Evolutionary conservation across 1,140 invertebrate species (phyloP).

Genomic region (Acromyrmex heyeri): DNA sequence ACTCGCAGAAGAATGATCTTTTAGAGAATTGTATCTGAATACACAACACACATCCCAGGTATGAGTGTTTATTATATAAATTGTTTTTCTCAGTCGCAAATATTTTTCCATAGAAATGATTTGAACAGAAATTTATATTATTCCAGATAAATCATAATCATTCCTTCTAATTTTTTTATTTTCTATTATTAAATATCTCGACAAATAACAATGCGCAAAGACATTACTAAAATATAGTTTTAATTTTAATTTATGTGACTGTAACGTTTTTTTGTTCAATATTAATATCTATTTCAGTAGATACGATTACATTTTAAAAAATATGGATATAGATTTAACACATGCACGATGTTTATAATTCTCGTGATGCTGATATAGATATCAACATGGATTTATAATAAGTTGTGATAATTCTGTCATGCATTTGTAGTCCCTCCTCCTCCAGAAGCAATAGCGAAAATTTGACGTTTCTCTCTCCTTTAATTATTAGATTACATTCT

Average conservation of each 20-base stretch:
- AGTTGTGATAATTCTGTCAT: no score
- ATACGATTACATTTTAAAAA: neutral
- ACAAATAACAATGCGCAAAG: neutral
- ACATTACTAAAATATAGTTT: neutral
- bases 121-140: neutral
- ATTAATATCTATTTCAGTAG: neutral
- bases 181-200: neutral
- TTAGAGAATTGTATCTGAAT: neutral
- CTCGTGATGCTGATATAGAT: no score
- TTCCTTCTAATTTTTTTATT: neutral
- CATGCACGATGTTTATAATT: no score
- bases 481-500: no score
- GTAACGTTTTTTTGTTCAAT: neutral
- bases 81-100: neutral
- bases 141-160: neutral
- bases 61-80: neutral
- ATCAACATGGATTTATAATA: no score
- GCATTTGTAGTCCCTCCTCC: no score
- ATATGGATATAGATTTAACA: no score
- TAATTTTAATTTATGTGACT: constrained; percentile 9
- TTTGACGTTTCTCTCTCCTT: no score
- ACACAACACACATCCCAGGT: neutral
- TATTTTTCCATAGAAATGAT: neutral
- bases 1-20: constrained; percentile 30
- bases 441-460: no score